Evolutionary conservation across 2,888 invertebrate genomes (phyloP), one percentile per base, ranked within the genome.

Genomic region (Arctia plantaginis): DNA sequence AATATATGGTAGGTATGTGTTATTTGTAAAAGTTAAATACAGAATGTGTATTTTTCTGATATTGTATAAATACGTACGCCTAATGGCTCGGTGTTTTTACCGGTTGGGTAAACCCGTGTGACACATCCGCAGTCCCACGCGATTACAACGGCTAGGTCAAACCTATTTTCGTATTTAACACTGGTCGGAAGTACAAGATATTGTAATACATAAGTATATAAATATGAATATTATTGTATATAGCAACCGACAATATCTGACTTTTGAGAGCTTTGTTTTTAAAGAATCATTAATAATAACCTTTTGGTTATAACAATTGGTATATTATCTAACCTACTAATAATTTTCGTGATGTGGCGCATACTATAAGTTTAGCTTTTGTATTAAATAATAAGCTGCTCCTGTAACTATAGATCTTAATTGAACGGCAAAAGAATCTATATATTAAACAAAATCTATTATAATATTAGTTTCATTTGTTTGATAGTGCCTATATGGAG

Each of bases 111-210:
- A 92, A 88, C 88, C 91, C 89, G 87, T 89, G 89, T 90, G 92
- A 91, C 92, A 91, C 91, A 91, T 91, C 89, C 88, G 89, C 88
- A 89, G 88, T 92, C 90, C 90, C 90, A 91, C 90, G 89, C 90
- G 86, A 89, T 90, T 89, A 90, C 88, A 83, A 86, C 80, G 85
- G 90, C 90, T 90, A 89, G 91, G 90, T 91, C 90, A 90, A 90
- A 91, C 86, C 89, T 90, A 91, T 91, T 91, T 92, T 90, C 86
- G 89, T 90, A 89, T 90, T 90, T 87, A 88, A 89, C 88, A 88
- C 87, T 88, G 88, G 85, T 87, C 88, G 83, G 81, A 90, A 86
- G 85, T 85, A 85, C 82, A 82, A 84, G 81, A 82, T 81, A 82
- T 79, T 84, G 81, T 78, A 73, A 82, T 80, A 85, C 85, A 83